Evolutionary conservation across 2,113 vertebrate species (phyloP).

Genomic region (Tachycineta bicolor): DNA sequence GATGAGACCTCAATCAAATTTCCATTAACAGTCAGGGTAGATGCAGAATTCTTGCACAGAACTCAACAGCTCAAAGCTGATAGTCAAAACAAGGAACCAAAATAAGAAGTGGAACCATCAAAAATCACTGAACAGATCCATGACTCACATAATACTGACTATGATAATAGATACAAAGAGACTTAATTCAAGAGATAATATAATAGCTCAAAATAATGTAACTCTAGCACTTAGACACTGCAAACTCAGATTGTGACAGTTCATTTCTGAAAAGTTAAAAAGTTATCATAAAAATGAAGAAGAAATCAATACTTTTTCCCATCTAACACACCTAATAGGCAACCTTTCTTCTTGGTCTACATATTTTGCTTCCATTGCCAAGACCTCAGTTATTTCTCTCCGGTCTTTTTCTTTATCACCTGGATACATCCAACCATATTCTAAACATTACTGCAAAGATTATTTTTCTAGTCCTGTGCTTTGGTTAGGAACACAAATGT

Average conservation of each 20-base stretch:
- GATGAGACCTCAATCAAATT: slow-evolving; percentile 1
- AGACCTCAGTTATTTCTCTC: neutral
- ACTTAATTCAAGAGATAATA: neutral
- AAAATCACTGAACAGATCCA: neutral
- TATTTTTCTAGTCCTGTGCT: neutral
- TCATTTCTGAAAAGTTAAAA: neutral
- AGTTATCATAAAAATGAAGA: neutral
- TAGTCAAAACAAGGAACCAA: neutral
- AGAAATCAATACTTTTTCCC: neutral
- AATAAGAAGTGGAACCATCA: neutral
- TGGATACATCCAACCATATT: neutral
- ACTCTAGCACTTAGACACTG: neutral
- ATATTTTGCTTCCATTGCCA: neutral
- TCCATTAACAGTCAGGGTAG: neutral
- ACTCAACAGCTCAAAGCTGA: neutral
- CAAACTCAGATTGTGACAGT: neutral
- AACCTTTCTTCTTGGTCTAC: neutral
- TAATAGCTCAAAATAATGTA: neutral
- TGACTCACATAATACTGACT: neutral
- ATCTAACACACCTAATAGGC: neutral
- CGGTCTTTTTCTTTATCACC: neutral
- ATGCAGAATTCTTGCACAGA: neutral
- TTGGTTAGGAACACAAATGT: neutral
- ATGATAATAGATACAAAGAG: neutral
- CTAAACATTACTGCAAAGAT: neutral